phyloP scores from a whole-genome alignment of 1,140 invertebrate genomes.

The Yoshiicerus persimilis region DNA sequence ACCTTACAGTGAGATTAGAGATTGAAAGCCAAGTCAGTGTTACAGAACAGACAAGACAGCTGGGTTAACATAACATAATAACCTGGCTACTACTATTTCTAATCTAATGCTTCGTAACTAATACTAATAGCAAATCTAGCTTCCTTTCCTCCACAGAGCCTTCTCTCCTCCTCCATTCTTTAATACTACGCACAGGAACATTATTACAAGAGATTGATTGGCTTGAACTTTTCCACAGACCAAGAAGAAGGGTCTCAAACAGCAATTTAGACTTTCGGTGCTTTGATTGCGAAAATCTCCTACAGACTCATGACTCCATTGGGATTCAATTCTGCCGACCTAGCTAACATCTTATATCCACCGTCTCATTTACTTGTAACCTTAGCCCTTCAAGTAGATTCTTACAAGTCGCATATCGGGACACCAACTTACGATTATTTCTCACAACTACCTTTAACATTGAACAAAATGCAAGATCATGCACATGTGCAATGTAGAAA shows the following conservation, averaged over 20 bases:
- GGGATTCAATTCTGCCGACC: constrained; percentile 34
- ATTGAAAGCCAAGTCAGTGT: not conserved
- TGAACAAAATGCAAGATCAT: no score
- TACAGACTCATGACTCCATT: constrained; percentile 37
- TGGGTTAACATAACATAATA: not conserved
- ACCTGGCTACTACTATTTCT: not conserved
- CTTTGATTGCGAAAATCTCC: constrained; percentile 42
- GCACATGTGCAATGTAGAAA: not conserved
- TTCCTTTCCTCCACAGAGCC: not conserved
- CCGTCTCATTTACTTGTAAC: no score
- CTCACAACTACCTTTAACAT: no score
- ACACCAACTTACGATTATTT: no score
- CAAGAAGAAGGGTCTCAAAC: constrained; percentile 17
- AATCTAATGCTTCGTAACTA: not conserved
- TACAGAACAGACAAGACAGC: not conserved
- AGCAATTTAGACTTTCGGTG: constrained; percentile 38
- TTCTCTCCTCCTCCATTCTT: not conserved
- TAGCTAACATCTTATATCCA: not conserved
- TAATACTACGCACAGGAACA: not conserved
- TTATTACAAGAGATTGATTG: constrained; percentile 33
- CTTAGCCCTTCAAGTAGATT: no score
- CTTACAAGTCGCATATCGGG: no score
- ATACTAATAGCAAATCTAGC: not conserved
- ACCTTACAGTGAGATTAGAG: no score
- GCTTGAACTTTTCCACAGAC: not conserved